phyloP scores from a whole-genome alignment of 2,113 vertebrate species.

The Triplophysa dalaica region DNA sequence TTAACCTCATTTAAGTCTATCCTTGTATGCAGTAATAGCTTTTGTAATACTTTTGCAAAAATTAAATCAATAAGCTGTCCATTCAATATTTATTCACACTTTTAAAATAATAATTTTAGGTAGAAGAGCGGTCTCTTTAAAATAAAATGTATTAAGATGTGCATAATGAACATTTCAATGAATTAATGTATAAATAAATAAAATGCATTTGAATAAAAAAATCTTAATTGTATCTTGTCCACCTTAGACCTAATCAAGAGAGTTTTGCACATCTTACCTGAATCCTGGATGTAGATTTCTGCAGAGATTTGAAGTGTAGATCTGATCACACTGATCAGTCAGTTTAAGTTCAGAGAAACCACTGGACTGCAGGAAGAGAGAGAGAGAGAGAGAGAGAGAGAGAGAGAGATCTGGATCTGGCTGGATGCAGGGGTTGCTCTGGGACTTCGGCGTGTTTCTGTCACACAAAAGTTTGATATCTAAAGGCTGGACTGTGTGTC shows the following conservation, averaged over 20 bases:
- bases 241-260: not conserved
- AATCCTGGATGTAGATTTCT: not conserved
- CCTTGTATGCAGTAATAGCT: no score
- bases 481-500: not conserved
- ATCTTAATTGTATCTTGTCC: no score
- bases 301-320: conserved; percentile 20
- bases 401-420: not conserved
- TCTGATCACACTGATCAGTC: not conserved
- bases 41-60: no score
- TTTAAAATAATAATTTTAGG: no score
- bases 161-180: not conserved
- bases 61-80: no score
- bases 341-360: conserved; percentile 6
- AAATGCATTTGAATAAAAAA: not conserved
- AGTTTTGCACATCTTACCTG: conserved; percentile 35
- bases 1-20: no score
- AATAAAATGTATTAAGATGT: no score
- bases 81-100: no score
- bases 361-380: not conserved
- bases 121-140: no score
- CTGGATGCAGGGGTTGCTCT: conserved; percentile 23
- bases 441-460: conserved; percentile 46
- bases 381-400: not conserved
- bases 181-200: not conserved
- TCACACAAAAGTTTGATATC: not conserved